Conservation (phyloP, 2,797 vertebrate genomes). For the Fistularia tabacaria region DNA sequence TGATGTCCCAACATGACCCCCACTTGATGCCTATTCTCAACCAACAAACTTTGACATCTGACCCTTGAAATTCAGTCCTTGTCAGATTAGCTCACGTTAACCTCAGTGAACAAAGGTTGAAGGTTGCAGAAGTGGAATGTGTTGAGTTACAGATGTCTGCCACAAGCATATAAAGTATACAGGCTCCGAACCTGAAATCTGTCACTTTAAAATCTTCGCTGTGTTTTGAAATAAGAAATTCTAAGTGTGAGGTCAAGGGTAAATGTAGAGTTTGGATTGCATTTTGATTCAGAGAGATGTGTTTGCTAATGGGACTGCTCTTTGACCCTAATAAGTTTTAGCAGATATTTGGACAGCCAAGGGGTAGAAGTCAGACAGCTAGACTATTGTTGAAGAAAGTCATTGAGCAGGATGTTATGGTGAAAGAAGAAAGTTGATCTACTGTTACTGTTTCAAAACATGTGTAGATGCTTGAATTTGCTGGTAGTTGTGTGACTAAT, state of each 20-base stretch:
- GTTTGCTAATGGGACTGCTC: conserved; percentile 40
- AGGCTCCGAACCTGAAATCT: not conserved
- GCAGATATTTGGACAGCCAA: conserved; percentile 20
- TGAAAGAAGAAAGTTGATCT: conserved; percentile 15
- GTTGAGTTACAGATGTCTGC: conserved; percentile 20
- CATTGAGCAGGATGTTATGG: conserved; percentile 24
- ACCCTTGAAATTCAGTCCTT: conserved; percentile 17
- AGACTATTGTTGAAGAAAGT: conserved; percentile 39
- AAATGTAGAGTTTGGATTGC: conserved; percentile 14
- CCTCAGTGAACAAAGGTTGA: conserved; percentile 29
- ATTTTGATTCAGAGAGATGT: conserved; percentile 20
- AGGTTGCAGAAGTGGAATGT: conserved; percentile 37
- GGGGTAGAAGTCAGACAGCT: conserved; percentile 32
- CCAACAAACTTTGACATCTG: conserved; percentile 29
- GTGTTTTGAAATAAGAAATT: no score
- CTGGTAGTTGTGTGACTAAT: no score
- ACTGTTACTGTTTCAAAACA: no score
- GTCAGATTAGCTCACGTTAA: conserved; percentile 13
- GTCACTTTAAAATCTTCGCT: no score
- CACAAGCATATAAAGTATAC: not conserved
- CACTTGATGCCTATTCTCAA: conserved; percentile 17
- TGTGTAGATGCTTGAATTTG: no score
- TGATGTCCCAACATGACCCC: conserved; percentile 16
- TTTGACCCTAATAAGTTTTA: conserved; percentile 46
- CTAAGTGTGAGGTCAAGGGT: no score